Percentiles rank a stretch among this genome's conserved stretches.
These are phyloP conservation scores for Caenorhabditis sp. DNA, from an alignment of 2,888 invertebrate genomes.

Conservation along the genomic window DNA sequence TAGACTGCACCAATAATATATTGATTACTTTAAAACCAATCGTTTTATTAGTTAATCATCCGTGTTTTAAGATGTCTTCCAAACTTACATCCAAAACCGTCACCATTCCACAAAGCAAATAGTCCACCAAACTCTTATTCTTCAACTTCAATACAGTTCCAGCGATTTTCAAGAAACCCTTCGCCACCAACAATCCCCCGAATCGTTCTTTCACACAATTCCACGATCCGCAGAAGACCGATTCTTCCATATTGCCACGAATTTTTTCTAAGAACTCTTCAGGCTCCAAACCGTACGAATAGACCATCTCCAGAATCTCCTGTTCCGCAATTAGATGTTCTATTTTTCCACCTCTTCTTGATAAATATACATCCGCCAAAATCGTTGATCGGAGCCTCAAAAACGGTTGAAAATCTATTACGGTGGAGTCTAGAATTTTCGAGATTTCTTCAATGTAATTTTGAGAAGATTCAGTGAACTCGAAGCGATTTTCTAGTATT, in stretches of 20 bases:
- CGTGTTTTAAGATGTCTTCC: neutral
- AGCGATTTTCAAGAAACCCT: neutral
- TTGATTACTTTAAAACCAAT: no score
- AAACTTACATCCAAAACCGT: slow-evolving; percentile 31
- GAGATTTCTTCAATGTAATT: neutral
- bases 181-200: neutral
- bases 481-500: neutral
- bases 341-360: neutral
- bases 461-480: neutral
- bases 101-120: slow-evolving; percentile 41
- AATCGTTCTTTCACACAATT: neutral
- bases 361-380: neutral
- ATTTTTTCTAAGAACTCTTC: neutral
- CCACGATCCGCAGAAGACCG: neutral
- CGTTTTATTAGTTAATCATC: no score
- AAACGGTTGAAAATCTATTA: neutral
- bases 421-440: neutral
- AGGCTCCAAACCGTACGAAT: neutral
- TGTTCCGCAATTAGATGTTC: neutral
- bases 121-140: slow-evolving; percentile 18
- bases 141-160: neutral
- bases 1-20: no score
- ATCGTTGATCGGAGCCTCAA: neutral
- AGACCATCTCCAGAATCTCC: neutral
- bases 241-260: neutral